Evolutionary conservation across 2,888 invertebrate species (phyloP).

Genomic region (Hypomecis atomaria): DNA sequence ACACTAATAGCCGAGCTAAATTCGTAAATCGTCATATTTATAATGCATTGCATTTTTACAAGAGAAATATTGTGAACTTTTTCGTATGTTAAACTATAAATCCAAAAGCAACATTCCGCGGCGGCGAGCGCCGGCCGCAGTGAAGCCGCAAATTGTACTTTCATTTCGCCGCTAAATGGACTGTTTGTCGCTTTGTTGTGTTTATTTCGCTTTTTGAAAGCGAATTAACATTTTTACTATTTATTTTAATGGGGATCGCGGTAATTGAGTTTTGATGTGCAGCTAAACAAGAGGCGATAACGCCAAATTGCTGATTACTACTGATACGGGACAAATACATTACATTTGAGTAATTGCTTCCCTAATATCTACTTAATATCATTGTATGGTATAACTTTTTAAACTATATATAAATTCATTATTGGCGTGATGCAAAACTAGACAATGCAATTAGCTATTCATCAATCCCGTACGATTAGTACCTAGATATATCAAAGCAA

Average conservation of each 20-base stretch:
- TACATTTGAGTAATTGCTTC: too few species aligned
- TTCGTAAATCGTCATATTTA: too few species aligned
- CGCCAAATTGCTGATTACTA: not conserved
- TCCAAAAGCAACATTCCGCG: slow-evolving; percentile 26
- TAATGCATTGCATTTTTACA: not conserved
- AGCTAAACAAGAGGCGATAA: not conserved
- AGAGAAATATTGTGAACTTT: slow-evolving; percentile 3
- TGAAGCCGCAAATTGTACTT: slow-evolving; percentile 67
- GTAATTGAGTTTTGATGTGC: slow-evolving; percentile 6
- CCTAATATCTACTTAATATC: too few species aligned
- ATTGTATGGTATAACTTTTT: too few species aligned
- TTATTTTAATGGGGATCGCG: slow-evolving; percentile 15
- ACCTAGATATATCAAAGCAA: too few species aligned
- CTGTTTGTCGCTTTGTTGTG: slow-evolving; percentile 57
- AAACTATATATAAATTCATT: too few species aligned
- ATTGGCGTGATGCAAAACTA: too few species aligned
- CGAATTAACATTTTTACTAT: slow-evolving; percentile 19
- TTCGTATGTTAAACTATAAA: slow-evolving; percentile 27
- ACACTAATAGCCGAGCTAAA: too few species aligned
- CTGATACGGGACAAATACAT: too few species aligned
- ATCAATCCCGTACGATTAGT: too few species aligned
- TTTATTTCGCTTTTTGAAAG: slow-evolving; percentile 23
- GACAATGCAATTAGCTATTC: too few species aligned
- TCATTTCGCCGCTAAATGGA: slow-evolving; percentile 65
- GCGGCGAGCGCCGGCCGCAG: slow-evolving; percentile 50